Evolutionary conservation across 2,888 invertebrate genomes (phyloP).

Genomic region (Nomada ferruginata): DNA sequence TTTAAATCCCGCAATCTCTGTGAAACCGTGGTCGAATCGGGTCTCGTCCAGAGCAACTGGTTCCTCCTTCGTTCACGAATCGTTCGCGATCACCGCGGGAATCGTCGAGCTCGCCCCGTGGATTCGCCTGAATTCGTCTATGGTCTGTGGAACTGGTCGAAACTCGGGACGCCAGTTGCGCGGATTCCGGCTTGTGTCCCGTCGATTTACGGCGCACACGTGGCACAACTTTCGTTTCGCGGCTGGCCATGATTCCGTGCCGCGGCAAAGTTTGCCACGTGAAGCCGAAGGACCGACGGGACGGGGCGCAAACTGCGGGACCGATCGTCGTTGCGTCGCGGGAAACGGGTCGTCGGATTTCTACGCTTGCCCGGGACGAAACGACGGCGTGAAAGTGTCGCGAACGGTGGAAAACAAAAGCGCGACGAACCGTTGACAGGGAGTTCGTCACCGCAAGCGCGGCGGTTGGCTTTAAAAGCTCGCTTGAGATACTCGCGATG

Average conservation of each 20-base stretch:
- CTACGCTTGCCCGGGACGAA: background rate
- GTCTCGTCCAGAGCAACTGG: constrained; percentile 24
- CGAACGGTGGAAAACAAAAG: constrained; percentile 1
- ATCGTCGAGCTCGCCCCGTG: constrained; percentile 10
- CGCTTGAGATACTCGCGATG: constrained; percentile 17
- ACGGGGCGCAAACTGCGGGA: background rate
- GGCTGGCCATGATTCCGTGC: constrained; percentile 38
- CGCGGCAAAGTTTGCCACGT: constrained; percentile 33
- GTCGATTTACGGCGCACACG: constrained; percentile 64
- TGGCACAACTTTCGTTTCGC: constrained; percentile 46
- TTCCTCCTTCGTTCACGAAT: background rate
- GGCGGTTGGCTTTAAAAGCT: constrained; percentile 27
- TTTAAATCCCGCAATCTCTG: constrained; percentile 5
- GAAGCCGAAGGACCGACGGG: constrained; percentile 21
- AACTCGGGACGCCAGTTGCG: constrained; percentile 45
- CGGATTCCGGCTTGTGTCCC: constrained; percentile 59
- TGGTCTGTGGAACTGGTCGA: constrained; percentile 12
- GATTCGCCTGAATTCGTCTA: constrained; percentile 24
- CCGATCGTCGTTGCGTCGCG: background rate
- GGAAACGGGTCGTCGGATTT: background rate
- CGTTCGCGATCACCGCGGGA: constrained; percentile 28
- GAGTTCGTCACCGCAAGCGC: constrained; percentile 35
- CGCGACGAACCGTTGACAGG: constrained; percentile 15
- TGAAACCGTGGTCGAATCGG: background rate
- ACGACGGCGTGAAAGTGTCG: constrained; percentile 2